Conservation (phyloP, 2,113 vertebrate genomes). For the Thomomys bottae region DNA sequence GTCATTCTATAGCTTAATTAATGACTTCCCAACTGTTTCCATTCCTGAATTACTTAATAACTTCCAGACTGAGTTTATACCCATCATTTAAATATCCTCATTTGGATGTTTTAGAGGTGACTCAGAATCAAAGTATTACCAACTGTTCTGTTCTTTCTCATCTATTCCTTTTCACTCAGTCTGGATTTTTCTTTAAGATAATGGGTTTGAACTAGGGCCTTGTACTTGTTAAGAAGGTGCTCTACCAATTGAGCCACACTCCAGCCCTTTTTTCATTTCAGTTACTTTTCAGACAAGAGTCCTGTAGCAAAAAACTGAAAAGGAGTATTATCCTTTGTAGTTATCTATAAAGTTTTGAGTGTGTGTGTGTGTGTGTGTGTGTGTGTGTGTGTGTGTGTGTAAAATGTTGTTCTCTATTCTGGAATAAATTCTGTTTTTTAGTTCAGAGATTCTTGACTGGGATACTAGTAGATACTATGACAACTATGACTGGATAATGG, state of each 20-base stretch:
- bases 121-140: neutral
- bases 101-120: neutral
- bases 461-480: neutral
- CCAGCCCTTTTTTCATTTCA: no score
- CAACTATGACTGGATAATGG: neutral
- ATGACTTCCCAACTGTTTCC: neutral
- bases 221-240: no score
- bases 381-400: neutral
- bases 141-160: neutral
- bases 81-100: neutral
- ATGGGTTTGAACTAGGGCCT: no score
- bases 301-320: neutral
- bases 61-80: neutral
- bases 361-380: no score
- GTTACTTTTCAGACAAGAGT: no score
- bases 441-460: neutral
- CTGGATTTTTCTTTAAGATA: neutral
- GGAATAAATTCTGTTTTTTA: slow-evolving; percentile 3
- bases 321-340: neutral
- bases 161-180: neutral
- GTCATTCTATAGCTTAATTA: neutral
- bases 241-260: no score
- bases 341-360: no score
- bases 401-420: neutral
- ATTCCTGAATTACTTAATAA: neutral